Base-by-base conservation (phyloP, 2,113 vertebrate genomes). In the Zosterops borbonicus region DNA sequence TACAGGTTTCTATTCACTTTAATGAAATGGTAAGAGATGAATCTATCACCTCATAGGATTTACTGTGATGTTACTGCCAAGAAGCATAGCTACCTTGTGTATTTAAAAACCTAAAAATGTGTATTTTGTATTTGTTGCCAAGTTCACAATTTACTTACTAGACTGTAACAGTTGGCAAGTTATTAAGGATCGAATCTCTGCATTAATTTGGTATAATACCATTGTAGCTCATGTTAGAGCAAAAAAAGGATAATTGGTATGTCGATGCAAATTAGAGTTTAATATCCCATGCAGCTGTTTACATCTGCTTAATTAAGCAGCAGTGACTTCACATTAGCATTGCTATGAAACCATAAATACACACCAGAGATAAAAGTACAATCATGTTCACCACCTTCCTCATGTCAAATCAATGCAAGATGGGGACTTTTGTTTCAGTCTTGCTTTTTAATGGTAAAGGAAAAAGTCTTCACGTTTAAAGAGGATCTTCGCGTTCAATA, bases 201-300 rank as follows among this genome's bases (percentile, higher is more conserved):
- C 37, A n/a, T 62, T 60, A 53, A 89, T 76, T 85, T 62, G n/a
- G 63, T 33, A 49, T n/a, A 60, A 55, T 37, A 65, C 5, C 35
- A 28, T 59, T 58, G 62, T 9, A 46, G 52, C 71, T 86, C 65
- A n/a, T 33, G 52, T 47, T 42, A 42, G 89, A 56, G 90, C 63
- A 59, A 93, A 92, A 92, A 86, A 76, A 74, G 4, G 56, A 46
- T 85, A 91, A 73, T 76, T 88, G 63, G 75, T 69, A 85, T 3
- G 22, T 67, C 33, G 67, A 67, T 92, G 81, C 50, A 92, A 92
- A 86, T 80, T 52, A 90, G 69, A 92, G 68, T 95, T 92, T 94
- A 94, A 95, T 95, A 95, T 94, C 82, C 90, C 93, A 91, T 94
- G 94, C 83, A 96, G 79, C 71, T 92, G 84, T 94, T 96, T 95